Evolutionary conservation across 1,140 invertebrate species (phyloP), one percentile per base, ranked within the genome.

Genomic region (Leptinotarsa lineolata): DNA sequence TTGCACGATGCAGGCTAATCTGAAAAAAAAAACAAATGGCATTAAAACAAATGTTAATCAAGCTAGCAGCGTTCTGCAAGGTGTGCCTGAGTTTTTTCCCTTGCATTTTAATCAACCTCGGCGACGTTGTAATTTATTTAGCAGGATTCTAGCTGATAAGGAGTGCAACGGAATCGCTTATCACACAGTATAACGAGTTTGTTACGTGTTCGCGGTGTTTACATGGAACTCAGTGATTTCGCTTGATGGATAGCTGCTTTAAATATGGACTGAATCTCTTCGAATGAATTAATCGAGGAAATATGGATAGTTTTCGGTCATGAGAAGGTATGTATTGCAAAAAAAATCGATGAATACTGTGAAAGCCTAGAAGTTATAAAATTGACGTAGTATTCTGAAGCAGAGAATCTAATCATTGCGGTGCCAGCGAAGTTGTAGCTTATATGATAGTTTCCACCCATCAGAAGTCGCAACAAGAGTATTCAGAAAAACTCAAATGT

Each of bases 201-300:
- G 64, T 66, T 66, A 66, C 64, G 64, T 66, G 64, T 66, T 44
- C 16, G 64, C 30, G 39, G 22, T 66, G 64, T 66, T 66, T 46
- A 66, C 64, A 66, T 39, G 64, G 64, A 66, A 66, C 30, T 44
- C n/a, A 4, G 64, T 39, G 64, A 66, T 66, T 66, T 66, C 16
- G 39, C 22, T 66, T 66, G 64, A 66, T 66, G 22, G 5, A 66
- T 66, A 8, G 44, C n/a, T 39, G 30, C 64, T 30, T 22, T 15
- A 66, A 66, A 66, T 66, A 30, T 66, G 64, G 18, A 15, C 39
- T 15, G 18, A 16, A 66, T 30, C 64, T 66, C 39, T 66, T 66
- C 2, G 12, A 24, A n/a, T 30, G 48, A 54, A 54, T 54, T 4
- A 54, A n/a, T 54, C 15, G 15, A 54, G 48, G 15, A 18, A 54